phyloP scores from a whole-genome alignment of 35 echinoderm and acorn worm genomes.

The Holothuria glaberrima region DNA sequence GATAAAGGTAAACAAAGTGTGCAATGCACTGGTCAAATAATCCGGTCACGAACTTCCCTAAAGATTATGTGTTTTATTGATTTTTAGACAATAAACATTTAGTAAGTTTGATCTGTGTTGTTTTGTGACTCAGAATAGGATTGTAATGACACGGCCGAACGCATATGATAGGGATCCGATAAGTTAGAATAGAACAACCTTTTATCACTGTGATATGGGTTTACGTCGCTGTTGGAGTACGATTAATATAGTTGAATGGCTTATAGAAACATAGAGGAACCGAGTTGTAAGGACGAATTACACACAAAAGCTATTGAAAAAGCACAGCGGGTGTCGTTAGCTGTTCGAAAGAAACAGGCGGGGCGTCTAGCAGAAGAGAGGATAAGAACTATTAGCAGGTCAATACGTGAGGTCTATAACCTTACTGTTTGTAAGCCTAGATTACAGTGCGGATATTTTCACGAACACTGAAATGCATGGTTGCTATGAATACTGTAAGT shows the following conservation, averaged over 20 bases:
- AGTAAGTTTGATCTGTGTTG: not conserved
- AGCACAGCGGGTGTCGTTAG: constrained; percentile 21
- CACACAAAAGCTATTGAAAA: constrained; percentile 1
- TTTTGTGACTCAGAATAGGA: constrained; percentile 33
- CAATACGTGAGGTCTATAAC: no score
- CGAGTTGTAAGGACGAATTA: no score
- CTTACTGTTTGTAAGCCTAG: no score
- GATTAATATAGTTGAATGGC: no score
- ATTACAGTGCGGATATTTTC: no score
- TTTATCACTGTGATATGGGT: not conserved
- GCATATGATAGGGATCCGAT: not conserved
- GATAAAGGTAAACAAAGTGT: constrained; percentile 23
- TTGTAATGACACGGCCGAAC: not conserved
- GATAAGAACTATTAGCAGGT: no score
- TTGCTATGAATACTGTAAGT: no score
- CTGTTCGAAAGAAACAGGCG: constrained; percentile 15
- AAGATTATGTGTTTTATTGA: constrained; percentile 43
- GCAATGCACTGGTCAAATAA: constrained; percentile 39
- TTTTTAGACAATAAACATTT: constrained; percentile 58
- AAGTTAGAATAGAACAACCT: not conserved
- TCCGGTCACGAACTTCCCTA: constrained; percentile 35
- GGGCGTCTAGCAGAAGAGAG: constrained; percentile 4
- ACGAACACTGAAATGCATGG: no score
- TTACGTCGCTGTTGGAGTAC: no score
- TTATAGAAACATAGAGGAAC: no score